Evolutionary conservation across 2,888 invertebrate genomes (phyloP), one percentile per base, ranked within the genome.

Genomic region (Pimpla rufipes): DNA sequence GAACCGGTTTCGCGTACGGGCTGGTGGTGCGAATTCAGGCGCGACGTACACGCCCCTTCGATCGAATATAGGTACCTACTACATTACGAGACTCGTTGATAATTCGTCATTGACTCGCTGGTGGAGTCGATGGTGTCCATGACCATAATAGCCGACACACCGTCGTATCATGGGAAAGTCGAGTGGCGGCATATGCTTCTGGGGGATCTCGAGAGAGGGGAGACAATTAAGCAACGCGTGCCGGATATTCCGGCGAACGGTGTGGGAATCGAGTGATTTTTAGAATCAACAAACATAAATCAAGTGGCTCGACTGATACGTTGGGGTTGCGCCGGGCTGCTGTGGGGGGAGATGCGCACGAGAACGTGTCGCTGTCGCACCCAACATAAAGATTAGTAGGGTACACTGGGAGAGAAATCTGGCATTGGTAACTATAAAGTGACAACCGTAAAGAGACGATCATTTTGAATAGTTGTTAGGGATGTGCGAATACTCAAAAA

Each of bases 221-320:
- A 73, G 80, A 89, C 90, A 89, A 88, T 90, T 88, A 88, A 90
- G 85, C 81, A 50, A 29, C 85, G 81, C 57, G 21, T 70, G 55
- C n/a, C 84, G 73, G 75, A 74, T 77, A 29, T 45, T 45, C 35
- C 37, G 52, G 47, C 66, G 57, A 73, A 78, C 45, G 78, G 89
- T 90, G 91, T 90, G 91, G 89, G 91, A 91, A 91, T 89, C 90
- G 88, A 80, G 85, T 85, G 89, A 90, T 90, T 89, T 91, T 90
- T 89, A 88, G 88, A 89, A 88, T 89, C 89, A 89, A 91, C 89
- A 90, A 89, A 89, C 91, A 91, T 91, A 91, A 91, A 91, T 91
- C 90, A 91, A 91, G 88, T 88, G 89, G 83, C 71, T 74, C 23
- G 40, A 77, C 81, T 81, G 77, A 74, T 78, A 66, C 80, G 76